Evolutionary conservation across 2,113 vertebrate genomes (phyloP).

Genomic region (Melanerpes formicivorus): DNA sequence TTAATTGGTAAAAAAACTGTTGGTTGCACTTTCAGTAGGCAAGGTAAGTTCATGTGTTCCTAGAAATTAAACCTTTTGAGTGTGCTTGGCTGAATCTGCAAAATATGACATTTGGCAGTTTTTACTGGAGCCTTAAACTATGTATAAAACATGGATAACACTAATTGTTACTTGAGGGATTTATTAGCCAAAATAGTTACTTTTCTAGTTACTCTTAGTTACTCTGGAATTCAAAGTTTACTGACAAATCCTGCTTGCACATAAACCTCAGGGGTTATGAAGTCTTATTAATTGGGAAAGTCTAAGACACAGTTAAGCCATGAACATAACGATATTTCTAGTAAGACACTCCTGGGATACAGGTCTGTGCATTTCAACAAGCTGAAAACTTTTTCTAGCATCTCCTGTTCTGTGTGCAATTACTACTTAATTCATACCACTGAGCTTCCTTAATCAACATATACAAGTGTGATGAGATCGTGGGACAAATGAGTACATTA

Average conservation of each 20-base stretch:
- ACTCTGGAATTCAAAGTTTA: constrained; percentile 39
- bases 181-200: constrained; percentile 58
- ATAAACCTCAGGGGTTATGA: constrained; percentile 63
- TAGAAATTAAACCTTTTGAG: background rate
- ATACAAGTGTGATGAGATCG: constrained; percentile 62
- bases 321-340: constrained; percentile 30
- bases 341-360: constrained; percentile 43
- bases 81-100: background rate
- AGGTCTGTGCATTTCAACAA: constrained; percentile 43
- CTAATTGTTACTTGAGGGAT: constrained; percentile 73
- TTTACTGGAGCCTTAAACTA: constrained; percentile 43
- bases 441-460: constrained; percentile 57
- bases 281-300: constrained; percentile 58
- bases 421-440: constrained; percentile 60
- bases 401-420: constrained; percentile 15
- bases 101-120: constrained; percentile 9
- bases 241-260: constrained; percentile 53
- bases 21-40: background rate
- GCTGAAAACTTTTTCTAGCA: constrained; percentile 22
- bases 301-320: constrained; percentile 44
- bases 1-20: background rate
- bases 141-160: constrained; percentile 61
- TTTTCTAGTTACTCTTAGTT: background rate
- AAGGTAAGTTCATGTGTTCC: background rate
- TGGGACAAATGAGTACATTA: constrained; percentile 70